Percentiles rank a stretch among this genome's conserved stretches.
These are phyloP conservation scores for Zoanthus gigantus DNA, from an alignment of 92 coral and sea anemone genomes.

Conservation along the genomic window DNA sequence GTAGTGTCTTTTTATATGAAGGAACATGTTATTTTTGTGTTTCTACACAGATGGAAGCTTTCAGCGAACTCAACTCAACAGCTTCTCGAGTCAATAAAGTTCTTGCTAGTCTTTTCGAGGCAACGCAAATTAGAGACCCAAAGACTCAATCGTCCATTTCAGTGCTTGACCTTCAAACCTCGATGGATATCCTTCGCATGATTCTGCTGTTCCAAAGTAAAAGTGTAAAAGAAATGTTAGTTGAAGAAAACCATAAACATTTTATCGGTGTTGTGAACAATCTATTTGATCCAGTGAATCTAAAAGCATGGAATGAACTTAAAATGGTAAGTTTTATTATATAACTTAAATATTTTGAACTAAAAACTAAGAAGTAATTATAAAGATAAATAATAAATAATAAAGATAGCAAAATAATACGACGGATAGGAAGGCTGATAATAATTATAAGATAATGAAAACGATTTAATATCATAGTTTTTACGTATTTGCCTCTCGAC, in stretches of 20 bases:
- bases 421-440: too few relatives aligned
- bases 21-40: neutral
- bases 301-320: neutral
- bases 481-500: too few relatives aligned
- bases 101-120: neutral
- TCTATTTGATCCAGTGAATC: conserved; percentile 27
- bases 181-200: conserved; percentile 4
- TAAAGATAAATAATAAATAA: too few relatives aligned
- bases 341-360: neutral
- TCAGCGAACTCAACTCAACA: neutral
- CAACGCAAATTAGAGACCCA: neutral
- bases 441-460: too few relatives aligned
- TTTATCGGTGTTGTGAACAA: conserved; percentile 15
- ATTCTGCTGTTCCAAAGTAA: neutral
- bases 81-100: neutral
- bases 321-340: neutral
- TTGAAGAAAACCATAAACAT: neutral
- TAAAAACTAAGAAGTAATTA: neutral
- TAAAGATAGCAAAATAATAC: too few relatives aligned
- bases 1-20: too few relatives aligned
- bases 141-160: neutral
- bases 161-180: neutral
- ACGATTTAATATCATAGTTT: too few relatives aligned
- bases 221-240: neutral
- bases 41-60: neutral